These are phyloP conservation scores for Paracentrotus lividus DNA, from an alignment of 53 echinoderm and acorn worm genomes.

Conservation along the genomic window DNA sequence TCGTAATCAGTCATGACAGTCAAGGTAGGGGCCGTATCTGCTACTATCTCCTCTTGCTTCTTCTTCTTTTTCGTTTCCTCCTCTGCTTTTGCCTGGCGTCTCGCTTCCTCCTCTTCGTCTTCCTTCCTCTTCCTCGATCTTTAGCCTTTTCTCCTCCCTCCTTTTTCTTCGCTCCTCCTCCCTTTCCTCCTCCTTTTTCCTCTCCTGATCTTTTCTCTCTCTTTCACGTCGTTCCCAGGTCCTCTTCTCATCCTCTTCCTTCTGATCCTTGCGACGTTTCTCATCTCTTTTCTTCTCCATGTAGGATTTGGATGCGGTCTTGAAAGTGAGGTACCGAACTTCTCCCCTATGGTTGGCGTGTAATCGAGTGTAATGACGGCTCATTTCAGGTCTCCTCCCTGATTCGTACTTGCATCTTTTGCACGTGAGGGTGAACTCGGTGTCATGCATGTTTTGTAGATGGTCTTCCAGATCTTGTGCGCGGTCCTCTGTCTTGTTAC, in stretches of 20 bases:
- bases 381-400: background rate
- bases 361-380: background rate
- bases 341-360: background rate
- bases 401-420: background rate
- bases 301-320: too few species aligned
- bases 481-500: too few species aligned
- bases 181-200: background rate
- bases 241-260: background rate
- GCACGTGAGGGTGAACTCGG: background rate
- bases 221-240: background rate
- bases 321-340: too few species aligned
- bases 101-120: background rate
- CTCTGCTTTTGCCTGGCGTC: background rate
- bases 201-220: background rate
- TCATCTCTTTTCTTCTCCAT: background rate
- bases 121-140: background rate
- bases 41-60: background rate
- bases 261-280: background rate
- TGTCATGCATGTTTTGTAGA: background rate
- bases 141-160: background rate
- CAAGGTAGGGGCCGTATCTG: too few species aligned
- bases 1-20: too few species aligned
- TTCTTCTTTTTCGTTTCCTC: background rate
- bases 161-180: background rate
- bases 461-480: background rate